Base-by-base conservation (phyloP, 2,888 invertebrate species). In the Metopia argyrocephala region DNA sequence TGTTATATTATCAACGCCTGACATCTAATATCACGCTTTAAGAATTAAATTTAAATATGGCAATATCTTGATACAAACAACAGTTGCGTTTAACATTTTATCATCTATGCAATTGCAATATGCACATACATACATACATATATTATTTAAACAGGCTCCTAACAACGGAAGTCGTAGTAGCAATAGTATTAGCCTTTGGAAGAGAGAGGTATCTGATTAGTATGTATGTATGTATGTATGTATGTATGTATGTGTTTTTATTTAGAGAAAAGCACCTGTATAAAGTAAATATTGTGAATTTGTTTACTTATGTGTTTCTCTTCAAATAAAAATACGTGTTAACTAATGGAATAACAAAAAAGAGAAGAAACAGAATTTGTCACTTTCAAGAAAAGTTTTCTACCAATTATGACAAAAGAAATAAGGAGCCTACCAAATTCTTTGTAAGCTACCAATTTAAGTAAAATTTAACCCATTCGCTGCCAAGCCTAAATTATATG, bases 11-110 rank as follows among this genome's bases (percentile, higher is more conserved):
- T 84, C 83, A 76, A 69, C 59, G 68, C 78, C 74, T 82, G 83
- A 83, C 83, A 84, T 83, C 83, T 84, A 83, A 84, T 84, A 84
- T 84, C 83, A 81, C 81, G 82, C 83, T 83, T 82, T 83, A 66
- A 79, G 78, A 84, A 83, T 84, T 84, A 83, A 84, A 83, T 83
- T 84, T 84, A 82, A 83, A 83, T 80, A 80, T 76, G 80, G 76
- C 80, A 80, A 74, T 69, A 80, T 76, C 80, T 76, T 79, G 79
- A 64, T 79, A 79, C 52, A 59, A 70, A 73, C 68, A 68, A 56
- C 28, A 46, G 27, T 6, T 23, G 15, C 38, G 18, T 7, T 21
- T 54, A 57, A 23, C 62, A 69, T 15, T 18, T 38, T 48, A 50
- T 31, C 46, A 65, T 52, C 61, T 27, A 57, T n/a, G 38, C 38